These are phyloP conservation scores for Neosilurus mollespiculum DNA, from an alignment of 2,797 vertebrate genomes.

Conservation along the genomic window DNA sequence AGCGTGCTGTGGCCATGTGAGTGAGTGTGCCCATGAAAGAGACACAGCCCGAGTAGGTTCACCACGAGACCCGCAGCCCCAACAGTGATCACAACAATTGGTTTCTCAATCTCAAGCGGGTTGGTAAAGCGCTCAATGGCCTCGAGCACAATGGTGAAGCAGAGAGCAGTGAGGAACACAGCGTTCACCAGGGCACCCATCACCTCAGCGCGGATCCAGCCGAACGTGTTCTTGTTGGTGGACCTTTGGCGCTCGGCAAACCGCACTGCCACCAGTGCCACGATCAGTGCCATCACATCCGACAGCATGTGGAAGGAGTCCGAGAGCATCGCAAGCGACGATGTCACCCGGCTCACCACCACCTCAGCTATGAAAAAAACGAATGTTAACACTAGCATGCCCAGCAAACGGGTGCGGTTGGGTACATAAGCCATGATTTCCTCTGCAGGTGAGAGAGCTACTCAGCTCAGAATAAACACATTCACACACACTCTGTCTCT, in stretches of 20 bases:
- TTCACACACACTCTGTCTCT: too few species aligned
- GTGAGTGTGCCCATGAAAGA: too few species aligned
- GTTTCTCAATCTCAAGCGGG: conserved; percentile 70
- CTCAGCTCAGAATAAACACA: too few species aligned
- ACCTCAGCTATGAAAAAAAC: conserved; percentile 83
- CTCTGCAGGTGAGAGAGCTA: too few species aligned
- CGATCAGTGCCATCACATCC: conserved; percentile 81
- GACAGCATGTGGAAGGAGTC: conserved; percentile 87
- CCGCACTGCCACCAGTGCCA: conserved; percentile 80
- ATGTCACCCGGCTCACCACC: conserved; percentile 79
- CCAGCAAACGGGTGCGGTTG: conserved; percentile 61
- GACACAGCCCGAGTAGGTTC: too few species aligned
- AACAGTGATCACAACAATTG: too few species aligned
- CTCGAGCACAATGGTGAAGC: conserved; percentile 83
- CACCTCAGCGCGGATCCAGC: conserved; percentile 84
- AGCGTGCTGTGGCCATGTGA: too few species aligned
- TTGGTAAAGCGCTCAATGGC: conserved; percentile 81
- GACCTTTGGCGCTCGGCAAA: conserved; percentile 77
- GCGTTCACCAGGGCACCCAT: conserved; percentile 84
- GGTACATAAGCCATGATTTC: too few species aligned
- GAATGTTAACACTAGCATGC: conserved; percentile 82
- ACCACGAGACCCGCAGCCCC: too few species aligned
- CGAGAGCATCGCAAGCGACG: conserved; percentile 82
- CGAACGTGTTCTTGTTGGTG: conserved; percentile 82
- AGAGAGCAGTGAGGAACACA: conserved; percentile 82